Evolutionary conservation across 2,113 vertebrate species (phyloP).

Genomic region (Cynocephalus volans): DNA sequence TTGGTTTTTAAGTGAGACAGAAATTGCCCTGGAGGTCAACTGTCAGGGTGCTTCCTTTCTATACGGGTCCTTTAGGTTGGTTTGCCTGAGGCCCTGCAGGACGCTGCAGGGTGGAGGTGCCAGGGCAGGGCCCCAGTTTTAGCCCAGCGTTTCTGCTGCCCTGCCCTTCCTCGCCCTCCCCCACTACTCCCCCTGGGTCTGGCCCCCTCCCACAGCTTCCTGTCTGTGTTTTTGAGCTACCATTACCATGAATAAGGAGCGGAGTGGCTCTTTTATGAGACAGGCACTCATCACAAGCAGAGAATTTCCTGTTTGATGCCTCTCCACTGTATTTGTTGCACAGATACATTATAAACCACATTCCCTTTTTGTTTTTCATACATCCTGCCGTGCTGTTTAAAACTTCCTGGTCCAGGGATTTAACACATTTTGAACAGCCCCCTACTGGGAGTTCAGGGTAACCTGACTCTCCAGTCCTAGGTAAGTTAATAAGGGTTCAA

Average conservation of each 20-base stretch:
- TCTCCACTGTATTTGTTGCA: slow-evolving; percentile 44
- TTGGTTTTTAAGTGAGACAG: not conserved
- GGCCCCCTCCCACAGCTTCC: not conserved
- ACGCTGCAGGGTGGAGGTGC: not conserved
- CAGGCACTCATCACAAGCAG: not conserved
- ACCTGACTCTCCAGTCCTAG: not conserved
- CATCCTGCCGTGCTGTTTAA: slow-evolving; percentile 53
- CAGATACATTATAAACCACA: slow-evolving; percentile 74
- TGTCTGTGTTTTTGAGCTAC: not conserved
- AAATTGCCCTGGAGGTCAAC: not conserved
- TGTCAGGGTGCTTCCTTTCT: not conserved
- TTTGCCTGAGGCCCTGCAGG: not conserved
- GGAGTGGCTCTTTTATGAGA: not conserved
- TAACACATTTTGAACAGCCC: slow-evolving; percentile 59
- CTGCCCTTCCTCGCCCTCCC: too few species aligned
- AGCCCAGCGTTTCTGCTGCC: accelerated
- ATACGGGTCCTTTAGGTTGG: not conserved
- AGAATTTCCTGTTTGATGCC: slow-evolving; percentile 57
- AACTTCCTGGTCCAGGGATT: slow-evolving; percentile 61
- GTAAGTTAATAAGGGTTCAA: slow-evolving; percentile 62
- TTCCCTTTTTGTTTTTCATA: slow-evolving; percentile 54
- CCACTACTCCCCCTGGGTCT: accelerated
- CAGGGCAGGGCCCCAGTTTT: accelerated
- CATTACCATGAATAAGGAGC: not conserved
- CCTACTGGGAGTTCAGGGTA: slow-evolving; percentile 48